These are phyloP conservation scores for Thalassaphorura encarpata DNA, from an alignment of 1,140 invertebrate genomes.

Conservation along the genomic window DNA sequence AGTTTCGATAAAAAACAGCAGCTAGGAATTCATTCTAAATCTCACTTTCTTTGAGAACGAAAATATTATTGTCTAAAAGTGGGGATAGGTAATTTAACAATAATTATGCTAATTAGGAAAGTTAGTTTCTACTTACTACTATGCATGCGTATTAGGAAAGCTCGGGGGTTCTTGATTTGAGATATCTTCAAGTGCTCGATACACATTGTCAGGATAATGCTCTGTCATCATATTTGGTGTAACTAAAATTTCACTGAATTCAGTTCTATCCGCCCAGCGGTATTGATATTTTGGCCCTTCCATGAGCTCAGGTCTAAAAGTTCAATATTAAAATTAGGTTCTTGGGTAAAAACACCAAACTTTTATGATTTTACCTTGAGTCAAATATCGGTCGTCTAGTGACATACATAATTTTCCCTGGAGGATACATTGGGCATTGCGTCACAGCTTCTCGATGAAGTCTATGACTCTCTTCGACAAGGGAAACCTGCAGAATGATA, in stretches of 20 bases:
- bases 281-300: slow-evolving; percentile 33
- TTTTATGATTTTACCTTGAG: slow-evolving; percentile 15
- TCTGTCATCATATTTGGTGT: slow-evolving; percentile 40
- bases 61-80: no score
- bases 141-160: no score
- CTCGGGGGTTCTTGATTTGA: not conserved
- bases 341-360: not conserved
- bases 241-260: slow-evolving; percentile 39
- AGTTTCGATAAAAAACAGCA: no score
- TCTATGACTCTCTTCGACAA: slow-evolving; percentile 30
- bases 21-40: no score
- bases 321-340: slow-evolving; percentile 51
- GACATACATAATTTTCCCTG: slow-evolving; percentile 30
- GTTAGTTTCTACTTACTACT: no score
- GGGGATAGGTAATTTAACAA: no score
- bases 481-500: slow-evolving; percentile 27
- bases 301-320: slow-evolving; percentile 36
- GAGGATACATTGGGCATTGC: slow-evolving; percentile 25
- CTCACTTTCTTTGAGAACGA: no score
- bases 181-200: slow-evolving; percentile 22
- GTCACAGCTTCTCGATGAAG: slow-evolving; percentile 25
- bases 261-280: slow-evolving; percentile 37
- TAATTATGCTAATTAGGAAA: no score
- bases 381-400: slow-evolving; percentile 25
- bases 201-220: slow-evolving; percentile 37